Base-by-base conservation (phyloP, 1,140 invertebrate species). In the Brachionus angularis region DNA sequence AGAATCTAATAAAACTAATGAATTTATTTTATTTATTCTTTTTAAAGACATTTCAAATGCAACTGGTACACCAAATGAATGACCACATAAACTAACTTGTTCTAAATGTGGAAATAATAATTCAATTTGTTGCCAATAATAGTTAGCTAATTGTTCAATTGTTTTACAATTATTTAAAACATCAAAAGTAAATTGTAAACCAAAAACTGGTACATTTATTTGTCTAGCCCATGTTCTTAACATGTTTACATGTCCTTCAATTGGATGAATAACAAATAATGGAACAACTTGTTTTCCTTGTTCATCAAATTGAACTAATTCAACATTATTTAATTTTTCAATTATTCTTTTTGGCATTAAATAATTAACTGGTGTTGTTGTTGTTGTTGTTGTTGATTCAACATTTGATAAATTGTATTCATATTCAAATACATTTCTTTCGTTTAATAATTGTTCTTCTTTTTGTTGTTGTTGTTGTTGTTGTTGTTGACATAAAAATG, bases 21-120 rank as follows among this genome's bases (percentile, higher is more conserved):
- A 82, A 80, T 75, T 88, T 27, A 21, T 58, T 49, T 1, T 39
- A 16, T 14, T 16, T 85, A 8, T 86, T 85, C 96, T 79, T 76
- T 90, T 87, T 8, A 88, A 75, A 2, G 88, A 89, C 87, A 98
- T 96, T 83, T 97, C 95, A 77, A 94, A 91, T 3, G 90, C 92
- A 8, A 97, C 87, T 71, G 88, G 86, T 7, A 89, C 88, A 49
- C 95, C 95, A 80, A 91, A 97, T 0, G 94, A 97, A 80, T 98
- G 98, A 2, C 93, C 95, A 34, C 89, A 85, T 39, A 98, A 70
- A 85, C 81, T 0, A 86, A 85, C 80, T 93, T 90, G n/a, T 90
- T 81, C 25, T 83, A 83, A 75, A 87, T 87, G 67, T 96, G 86
- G 79, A 89, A 83, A 79, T 87, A 80, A 3, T 77, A 74, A 72